Percentiles rank a stretch among this genome's conserved stretches.
phyloP scores from a whole-genome alignment of 2,888 invertebrate species.

The Trichogramma dendrolimi region DNA sequence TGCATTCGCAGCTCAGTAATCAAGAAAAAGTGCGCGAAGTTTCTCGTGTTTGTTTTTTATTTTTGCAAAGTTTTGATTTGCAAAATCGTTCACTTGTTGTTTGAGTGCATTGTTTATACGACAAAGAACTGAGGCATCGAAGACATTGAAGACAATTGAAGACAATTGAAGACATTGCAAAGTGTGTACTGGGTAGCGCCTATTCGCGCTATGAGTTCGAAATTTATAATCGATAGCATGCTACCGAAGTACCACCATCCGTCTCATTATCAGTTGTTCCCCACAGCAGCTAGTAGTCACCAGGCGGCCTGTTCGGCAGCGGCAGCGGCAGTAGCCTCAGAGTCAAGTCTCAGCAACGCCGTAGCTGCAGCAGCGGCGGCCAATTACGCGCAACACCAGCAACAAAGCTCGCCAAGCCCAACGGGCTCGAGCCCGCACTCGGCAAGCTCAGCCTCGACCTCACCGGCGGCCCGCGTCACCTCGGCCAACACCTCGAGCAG shows the following conservation, averaged over 20 bases:
- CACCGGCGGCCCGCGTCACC: slow-evolving; percentile 58
- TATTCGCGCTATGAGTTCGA: slow-evolving; percentile 73
- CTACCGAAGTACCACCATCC: slow-evolving; percentile 89
- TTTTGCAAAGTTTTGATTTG: too few relatives aligned
- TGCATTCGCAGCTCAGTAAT: too few relatives aligned
- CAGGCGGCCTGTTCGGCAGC: slow-evolving; percentile 29
- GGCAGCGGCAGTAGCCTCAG: slow-evolving; percentile 44
- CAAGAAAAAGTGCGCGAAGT: too few relatives aligned
- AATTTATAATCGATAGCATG: slow-evolving; percentile 97
- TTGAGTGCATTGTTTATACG: slow-evolving; percentile 1
- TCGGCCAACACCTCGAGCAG: slow-evolving; percentile 65
- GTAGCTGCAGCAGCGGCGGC: slow-evolving; percentile 62
- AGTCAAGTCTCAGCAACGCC: slow-evolving; percentile 62
- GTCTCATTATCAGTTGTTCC: slow-evolving; percentile 66
- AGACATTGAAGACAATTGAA: slow-evolving; percentile 16
- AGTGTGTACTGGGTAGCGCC: slow-evolving; percentile 5
- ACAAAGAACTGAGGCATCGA: neutral
- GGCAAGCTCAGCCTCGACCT: slow-evolving; percentile 63
- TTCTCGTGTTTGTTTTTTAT: too few relatives aligned
- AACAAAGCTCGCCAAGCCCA: slow-evolving; percentile 56
- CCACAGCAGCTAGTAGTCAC: slow-evolving; percentile 63
- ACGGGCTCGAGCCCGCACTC: slow-evolving; percentile 69
- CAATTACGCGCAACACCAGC: slow-evolving; percentile 62
- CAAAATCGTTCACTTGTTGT: too few relatives aligned
- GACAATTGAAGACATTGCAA: neutral